Percentiles rank a stretch among this genome's conserved stretches.
These are phyloP conservation scores for Scrobipalpa costella DNA, from an alignment of 2,888 invertebrate genomes.

Conservation along the genomic window DNA sequence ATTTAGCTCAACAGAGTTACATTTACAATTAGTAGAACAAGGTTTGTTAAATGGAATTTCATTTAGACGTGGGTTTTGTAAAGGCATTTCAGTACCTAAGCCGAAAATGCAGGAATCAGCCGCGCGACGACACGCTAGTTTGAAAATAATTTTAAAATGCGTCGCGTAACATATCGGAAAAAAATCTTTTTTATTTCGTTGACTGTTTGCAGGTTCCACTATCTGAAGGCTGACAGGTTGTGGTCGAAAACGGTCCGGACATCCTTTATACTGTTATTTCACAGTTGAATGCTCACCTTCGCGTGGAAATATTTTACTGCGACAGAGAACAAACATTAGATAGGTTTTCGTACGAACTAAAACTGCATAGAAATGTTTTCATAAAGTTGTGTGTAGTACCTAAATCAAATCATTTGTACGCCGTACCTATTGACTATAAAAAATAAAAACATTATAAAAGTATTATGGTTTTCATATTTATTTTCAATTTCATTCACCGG, in stretches of 20 bases:
- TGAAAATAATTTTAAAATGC: neutral
- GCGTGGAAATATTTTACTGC: constrained; percentile 40
- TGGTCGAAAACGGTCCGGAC: constrained; percentile 24
- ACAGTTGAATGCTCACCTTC: constrained; percentile 41
- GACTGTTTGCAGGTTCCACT: constrained; percentile 9
- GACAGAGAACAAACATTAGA: constrained; percentile 34
- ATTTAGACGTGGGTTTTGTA: neutral
- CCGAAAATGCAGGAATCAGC: too few species aligned
- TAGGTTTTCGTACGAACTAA: constrained; percentile 22
- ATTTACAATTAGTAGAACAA: neutral
- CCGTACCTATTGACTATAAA: too few species aligned
- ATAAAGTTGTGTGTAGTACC: neutral
- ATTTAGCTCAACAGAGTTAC: neutral
- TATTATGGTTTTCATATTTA: too few species aligned
- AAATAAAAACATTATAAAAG: too few species aligned
- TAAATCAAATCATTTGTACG: too few species aligned
- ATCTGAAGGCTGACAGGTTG: constrained; percentile 21
- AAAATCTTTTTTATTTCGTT: constrained; percentile 30
- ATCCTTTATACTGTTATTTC: constrained; percentile 43
- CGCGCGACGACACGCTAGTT: neutral
- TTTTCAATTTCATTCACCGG: too few species aligned
- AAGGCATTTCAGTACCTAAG: too few species aligned
- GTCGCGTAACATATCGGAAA: neutral
- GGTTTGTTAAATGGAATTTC: neutral
- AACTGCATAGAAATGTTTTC: constrained; percentile 16